phyloP scores from a whole-genome alignment of 2,797 vertebrate genomes.

The Rhinophrynus dorsalis region DNA sequence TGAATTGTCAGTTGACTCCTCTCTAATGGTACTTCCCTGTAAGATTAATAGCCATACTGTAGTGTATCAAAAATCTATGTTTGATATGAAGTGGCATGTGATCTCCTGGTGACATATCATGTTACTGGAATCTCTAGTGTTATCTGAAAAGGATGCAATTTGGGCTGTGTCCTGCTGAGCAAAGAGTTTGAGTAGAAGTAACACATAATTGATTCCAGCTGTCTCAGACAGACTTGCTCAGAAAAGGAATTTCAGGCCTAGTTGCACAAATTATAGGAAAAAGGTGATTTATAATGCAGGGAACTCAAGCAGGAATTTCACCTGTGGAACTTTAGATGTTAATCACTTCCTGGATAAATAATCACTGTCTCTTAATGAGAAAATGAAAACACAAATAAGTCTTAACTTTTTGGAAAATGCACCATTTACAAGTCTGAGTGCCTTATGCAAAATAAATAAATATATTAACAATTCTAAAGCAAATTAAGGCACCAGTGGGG shows the following conservation, averaged over 20 bases:
- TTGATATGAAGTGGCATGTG: constrained; percentile 12
- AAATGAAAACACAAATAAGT: constrained; percentile 19
- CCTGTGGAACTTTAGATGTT: constrained; percentile 37
- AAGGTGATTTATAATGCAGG: constrained; percentile 34
- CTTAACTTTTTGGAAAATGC: constrained; percentile 1
- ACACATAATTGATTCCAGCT: constrained; percentile 39
- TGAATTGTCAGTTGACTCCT: neutral
- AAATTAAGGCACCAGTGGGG: too few species aligned
- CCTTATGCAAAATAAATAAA: too few species aligned
- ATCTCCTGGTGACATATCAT: constrained; percentile 22
- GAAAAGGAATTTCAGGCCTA: constrained; percentile 29
- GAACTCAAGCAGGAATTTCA: constrained; percentile 40
- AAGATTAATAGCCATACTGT: neutral
- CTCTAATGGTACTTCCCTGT: too few species aligned
- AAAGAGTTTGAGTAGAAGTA: constrained; percentile 5
- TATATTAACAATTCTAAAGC: too few species aligned
- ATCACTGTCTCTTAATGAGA: constrained; percentile 26
- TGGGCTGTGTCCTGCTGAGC: constrained; percentile 20
- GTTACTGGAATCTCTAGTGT: neutral
- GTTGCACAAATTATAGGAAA: constrained; percentile 21
- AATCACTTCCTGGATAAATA: constrained; percentile 44
- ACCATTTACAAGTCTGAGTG: neutral
- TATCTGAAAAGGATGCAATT: constrained; percentile 5
- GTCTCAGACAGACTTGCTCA: neutral
- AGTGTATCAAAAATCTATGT: neutral